Base-by-base conservation (phyloP, 2,888 invertebrate genomes). In the Dexiosoma caninum region DNA sequence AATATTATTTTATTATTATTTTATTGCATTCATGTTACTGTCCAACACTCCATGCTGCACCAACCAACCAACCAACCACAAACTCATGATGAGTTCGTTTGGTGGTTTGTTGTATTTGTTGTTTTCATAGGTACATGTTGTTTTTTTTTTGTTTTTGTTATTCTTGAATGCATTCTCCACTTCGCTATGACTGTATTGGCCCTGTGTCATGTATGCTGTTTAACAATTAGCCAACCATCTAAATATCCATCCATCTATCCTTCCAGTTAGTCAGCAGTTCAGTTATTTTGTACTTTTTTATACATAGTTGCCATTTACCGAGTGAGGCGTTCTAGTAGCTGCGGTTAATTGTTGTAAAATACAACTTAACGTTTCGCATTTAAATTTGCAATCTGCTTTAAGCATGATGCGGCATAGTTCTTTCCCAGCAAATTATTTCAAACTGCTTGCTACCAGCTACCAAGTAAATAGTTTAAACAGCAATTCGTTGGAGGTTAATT, bases 41-140 rank as follows among this genome's bases (percentile, higher is more conserved):
- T n/a, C 64, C 55, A 75, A 57, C 49, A 57, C 60, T 51, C 30
- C 23, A 37, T 62, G 40, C 19, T 30, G 40, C 42, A 10, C 8
- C 30, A 27, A n/a, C n/a, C n/a, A n/a, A 59, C 27, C 27, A 16
- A 57, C 55, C 67, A 74, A 60, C 74, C 49, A 62, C 59, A 60
- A 6, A 60, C 37, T 46, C 53, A 64, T 37, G 37, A 70, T 16
- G 44, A 70, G 60, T 82, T 71, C 35, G 42, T 57, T 78, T 32
- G 37, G 46, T 71, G 9, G 32, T 59, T 44, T 69, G 35, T 57
- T 23, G 14, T 57, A 35, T 12, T 55, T 40, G 30, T 14, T 21
- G 46, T 23, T 14, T 10, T 27, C 16, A 27, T n/a, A n/a, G n/a
- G n/a, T 46, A 59, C 21, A 5, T 30, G 14, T 12, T 30, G 40